These are phyloP conservation scores for Araneus ventricosus DNA, from an alignment of 1,140 invertebrate genomes.

Conservation along the genomic window DNA sequence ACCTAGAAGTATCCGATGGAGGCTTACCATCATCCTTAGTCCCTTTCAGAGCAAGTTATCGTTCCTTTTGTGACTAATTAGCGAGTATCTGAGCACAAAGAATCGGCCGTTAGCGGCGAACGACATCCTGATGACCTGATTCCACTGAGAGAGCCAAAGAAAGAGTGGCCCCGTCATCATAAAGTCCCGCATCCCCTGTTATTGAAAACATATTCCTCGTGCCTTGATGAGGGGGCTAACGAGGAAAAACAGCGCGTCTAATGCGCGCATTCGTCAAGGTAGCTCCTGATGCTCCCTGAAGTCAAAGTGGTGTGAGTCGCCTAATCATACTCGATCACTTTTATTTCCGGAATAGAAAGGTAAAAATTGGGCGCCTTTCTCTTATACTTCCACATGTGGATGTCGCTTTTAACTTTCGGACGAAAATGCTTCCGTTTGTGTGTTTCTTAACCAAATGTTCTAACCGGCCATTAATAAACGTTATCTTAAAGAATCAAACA, in stretches of 20 bases:
- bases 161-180: conserved; percentile 3
- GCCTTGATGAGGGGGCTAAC: conserved; percentile 19
- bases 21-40: neutral
- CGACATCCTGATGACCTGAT: conserved; percentile 1
- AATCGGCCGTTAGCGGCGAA: neutral
- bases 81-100: conserved; percentile 10
- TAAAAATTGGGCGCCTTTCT: too few species aligned
- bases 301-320: neutral
- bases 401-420: too few species aligned
- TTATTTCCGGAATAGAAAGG: too few species aligned
- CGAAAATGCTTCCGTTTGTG: too few species aligned
- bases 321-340: neutral
- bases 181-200: neutral
- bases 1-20: neutral
- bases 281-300: neutral
- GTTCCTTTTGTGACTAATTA: conserved; percentile 40
- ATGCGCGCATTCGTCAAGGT: neutral
- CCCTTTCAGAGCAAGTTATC: neutral
- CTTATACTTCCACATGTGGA: too few species aligned
- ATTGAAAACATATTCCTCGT: conserved; percentile 55
- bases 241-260: conserved; percentile 2
- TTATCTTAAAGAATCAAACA: too few species aligned
- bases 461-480: too few species aligned
- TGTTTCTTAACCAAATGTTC: too few species aligned
- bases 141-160: neutral